Evolutionary conservation across 2,888 invertebrate species (phyloP), one percentile per base, ranked within the genome.

Genomic region (Hemicrepidius hirtus): DNA sequence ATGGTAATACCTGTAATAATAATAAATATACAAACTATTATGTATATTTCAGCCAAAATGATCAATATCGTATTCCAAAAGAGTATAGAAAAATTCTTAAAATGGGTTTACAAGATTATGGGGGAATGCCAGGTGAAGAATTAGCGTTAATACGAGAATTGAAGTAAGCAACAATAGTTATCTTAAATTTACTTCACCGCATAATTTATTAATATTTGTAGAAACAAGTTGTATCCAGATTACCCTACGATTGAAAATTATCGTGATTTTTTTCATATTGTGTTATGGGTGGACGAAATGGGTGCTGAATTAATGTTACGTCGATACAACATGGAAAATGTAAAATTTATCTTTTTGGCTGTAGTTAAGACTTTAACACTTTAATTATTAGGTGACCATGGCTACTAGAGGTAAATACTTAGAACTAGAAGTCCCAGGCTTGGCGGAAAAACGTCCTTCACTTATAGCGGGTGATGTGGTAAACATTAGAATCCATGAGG

Each of bases 401-500:
- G 7, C 21, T 49, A 40, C 12, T 20, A 72, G 64, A 64, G 63
- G 24, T 49, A 24, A 0, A 59, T 68, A 32, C 16, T 66, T 90
- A 67, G 81, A 86, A 12, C 84, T 93, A 41, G 85, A 86, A 73
- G 92, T 93, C 0, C 91, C 91, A 5, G 93, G 93, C 0, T 84
- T 93, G 67, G 90, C 91, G 3, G 93, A 93, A 78, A 92, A 92
- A 73, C 86, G 92, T 2, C 93, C 93, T 0, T 92, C 92, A 0
- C 83, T 93, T 1, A 80, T 93, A 64, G 84, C 89, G 53, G 91
- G 91, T 16, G 92, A 92, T 84, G 83, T 84, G 63, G 86, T 90
- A 0, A 86, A 81, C 46, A 76, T 89, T 10, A 84, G 86, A 46
- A 80, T 87, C 0, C 80, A 82, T 16, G 80, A 76, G 0, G 77